Evolutionary conservation across 2,797 vertebrate genomes (phyloP).

Genomic region (Bryconaethiops microstoma): DNA sequence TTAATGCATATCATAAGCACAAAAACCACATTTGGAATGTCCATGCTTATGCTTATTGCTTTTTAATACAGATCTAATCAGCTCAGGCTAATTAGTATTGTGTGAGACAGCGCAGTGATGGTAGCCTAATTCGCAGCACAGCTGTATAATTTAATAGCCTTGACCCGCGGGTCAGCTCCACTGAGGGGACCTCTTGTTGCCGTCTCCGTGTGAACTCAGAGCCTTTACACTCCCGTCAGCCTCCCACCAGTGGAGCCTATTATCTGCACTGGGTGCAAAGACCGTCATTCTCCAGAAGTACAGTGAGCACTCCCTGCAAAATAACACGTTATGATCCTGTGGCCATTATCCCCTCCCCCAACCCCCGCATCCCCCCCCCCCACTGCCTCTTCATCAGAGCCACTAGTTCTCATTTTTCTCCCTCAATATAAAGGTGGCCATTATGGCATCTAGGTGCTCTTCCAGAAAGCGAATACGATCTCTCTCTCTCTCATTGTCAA

Average conservation of each 20-base stretch:
- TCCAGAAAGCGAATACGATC: conserved; percentile 25
- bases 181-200: conserved; percentile 43
- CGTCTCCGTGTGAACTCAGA: conserved; percentile 26
- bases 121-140: conserved; percentile 49
- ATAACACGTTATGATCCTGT: conserved; percentile 50
- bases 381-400: conserved; percentile 47
- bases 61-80: conserved; percentile 56
- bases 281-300: conserved; percentile 44
- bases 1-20: conserved; percentile 4
- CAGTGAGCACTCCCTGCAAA: conserved; percentile 34
- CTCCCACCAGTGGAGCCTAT: conserved; percentile 48
- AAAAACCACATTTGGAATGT: conserved; percentile 25
- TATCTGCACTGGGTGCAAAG: conserved; percentile 47
- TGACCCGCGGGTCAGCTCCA: conserved; percentile 49
- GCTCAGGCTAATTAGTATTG: conserved; percentile 57
- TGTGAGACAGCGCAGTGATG: conserved; percentile 46
- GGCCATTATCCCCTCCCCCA: conserved; percentile 49
- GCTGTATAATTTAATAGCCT: conserved; percentile 57
- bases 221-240: conserved; percentile 11
- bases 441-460: conserved; percentile 36
- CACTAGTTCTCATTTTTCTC: conserved; percentile 36
- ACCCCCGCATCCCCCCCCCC: conserved; percentile 15
- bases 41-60: conserved; percentile 46
- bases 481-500: conserved; percentile 22
- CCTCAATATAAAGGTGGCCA: conserved; percentile 24